phyloP scores from a whole-genome alignment of 2,797 vertebrate species.

The Steatocranus sp. region DNA sequence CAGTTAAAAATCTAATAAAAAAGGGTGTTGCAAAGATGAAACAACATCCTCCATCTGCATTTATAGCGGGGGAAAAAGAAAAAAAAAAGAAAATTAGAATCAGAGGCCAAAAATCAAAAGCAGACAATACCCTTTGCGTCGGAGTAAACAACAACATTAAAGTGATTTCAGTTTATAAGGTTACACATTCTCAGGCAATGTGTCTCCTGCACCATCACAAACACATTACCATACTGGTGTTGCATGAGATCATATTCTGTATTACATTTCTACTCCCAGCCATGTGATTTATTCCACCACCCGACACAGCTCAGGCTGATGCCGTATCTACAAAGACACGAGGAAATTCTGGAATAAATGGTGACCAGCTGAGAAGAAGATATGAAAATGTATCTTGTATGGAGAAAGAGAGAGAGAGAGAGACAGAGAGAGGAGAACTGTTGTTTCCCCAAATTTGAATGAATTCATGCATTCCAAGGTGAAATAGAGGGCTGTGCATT shows the following conservation, averaged over 20 bases:
- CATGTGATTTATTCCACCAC: constrained; percentile 57
- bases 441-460: constrained; percentile 15
- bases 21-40: background rate
- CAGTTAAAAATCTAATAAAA: background rate
- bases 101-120: background rate
- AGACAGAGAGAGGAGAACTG: background rate
- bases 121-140: background rate
- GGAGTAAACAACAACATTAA: constrained; percentile 8
- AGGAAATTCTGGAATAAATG: constrained; percentile 47
- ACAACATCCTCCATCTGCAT: background rate
- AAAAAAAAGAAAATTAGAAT: background rate
- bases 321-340: constrained; percentile 46
- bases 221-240: background rate
- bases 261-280: constrained; percentile 12
- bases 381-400: constrained; percentile 56
- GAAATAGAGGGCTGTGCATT: constrained; percentile 54
- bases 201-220: background rate
- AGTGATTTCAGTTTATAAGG: background rate
- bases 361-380: constrained; percentile 50
- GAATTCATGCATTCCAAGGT: constrained; percentile 52
- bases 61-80: fast-evolving
- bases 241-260: constrained; percentile 34
- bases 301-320: constrained; percentile 19
- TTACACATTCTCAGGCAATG: background rate
- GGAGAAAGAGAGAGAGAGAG: background rate